Evolutionary conservation across 1,140 invertebrate species (phyloP).

Genomic region (Sitophilus oryzae): DNA sequence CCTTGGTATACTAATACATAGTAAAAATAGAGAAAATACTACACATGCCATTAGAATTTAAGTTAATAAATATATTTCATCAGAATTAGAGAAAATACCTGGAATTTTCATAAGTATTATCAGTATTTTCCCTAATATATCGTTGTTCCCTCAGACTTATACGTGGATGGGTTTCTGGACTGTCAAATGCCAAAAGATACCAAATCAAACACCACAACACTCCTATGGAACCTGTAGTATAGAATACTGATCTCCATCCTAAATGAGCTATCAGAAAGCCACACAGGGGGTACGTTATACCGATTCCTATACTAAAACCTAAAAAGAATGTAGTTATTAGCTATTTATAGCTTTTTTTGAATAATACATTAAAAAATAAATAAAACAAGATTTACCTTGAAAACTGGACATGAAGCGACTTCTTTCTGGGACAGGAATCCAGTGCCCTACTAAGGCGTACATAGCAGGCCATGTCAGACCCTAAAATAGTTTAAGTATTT

Average conservation of each 20-base stretch:
- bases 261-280: conserved; percentile 62
- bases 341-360: too few species aligned
- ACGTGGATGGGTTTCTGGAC: conserved; percentile 65
- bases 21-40: too few species aligned
- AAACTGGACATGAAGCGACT: conserved; percentile 72
- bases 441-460: conserved; percentile 77
- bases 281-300: conserved; percentile 63
- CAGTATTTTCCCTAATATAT: conserved; percentile 63
- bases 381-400: conserved; percentile 51
- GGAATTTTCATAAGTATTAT: conserved; percentile 46
- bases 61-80: not conserved
- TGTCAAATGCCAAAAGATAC: conserved; percentile 69
- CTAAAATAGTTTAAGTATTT: conserved; percentile 43
- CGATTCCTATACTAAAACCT: conserved; percentile 70
- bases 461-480: conserved; percentile 82
- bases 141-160: conserved; percentile 63
- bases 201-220: conserved; percentile 58
- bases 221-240: conserved; percentile 65
- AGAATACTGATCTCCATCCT: conserved; percentile 64
- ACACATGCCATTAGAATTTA: too few species aligned
- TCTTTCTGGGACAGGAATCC: conserved; percentile 73
- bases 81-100: conserved; percentile 37
- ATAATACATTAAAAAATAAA: too few species aligned
- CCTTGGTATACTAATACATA: too few species aligned
- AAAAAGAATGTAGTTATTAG: conserved; percentile 1